These are phyloP conservation scores for Fabriciana adippe DNA, from an alignment of 2,888 invertebrate genomes.

Conservation along the genomic window DNA sequence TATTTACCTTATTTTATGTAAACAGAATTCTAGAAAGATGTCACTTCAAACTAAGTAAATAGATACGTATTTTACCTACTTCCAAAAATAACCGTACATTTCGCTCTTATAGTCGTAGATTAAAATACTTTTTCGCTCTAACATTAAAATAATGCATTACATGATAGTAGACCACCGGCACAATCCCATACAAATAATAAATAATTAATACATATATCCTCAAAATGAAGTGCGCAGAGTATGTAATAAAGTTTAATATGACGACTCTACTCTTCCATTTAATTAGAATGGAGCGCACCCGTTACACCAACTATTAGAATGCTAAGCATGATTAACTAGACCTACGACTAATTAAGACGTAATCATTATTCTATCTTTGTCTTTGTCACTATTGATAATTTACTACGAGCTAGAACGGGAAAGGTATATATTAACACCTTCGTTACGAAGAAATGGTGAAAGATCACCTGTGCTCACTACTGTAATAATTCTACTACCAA, in stretches of 20 bases:
- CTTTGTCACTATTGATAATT: slow-evolving; percentile 48
- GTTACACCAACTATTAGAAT: slow-evolving; percentile 66
- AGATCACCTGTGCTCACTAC: slow-evolving; percentile 83
- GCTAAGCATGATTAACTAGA: slow-evolving; percentile 72
- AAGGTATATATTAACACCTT: slow-evolving; percentile 69
- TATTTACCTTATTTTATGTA: too few relatives aligned
- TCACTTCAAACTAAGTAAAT: neutral
- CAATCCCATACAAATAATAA: slow-evolving; percentile 49
- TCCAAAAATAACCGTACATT: slow-evolving; percentile 1
- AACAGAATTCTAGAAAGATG: too few relatives aligned
- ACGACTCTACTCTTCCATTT: slow-evolving; percentile 57
- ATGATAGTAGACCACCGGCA: slow-evolving; percentile 39
- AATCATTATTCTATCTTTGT: slow-evolving; percentile 54
- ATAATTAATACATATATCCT: slow-evolving; percentile 45
- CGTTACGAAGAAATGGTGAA: slow-evolving; percentile 71
- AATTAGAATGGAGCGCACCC: slow-evolving; percentile 62
- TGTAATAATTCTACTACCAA: slow-evolving; percentile 74
- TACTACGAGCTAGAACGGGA: slow-evolving; percentile 59
- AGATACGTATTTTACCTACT: neutral
- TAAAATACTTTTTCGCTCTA: slow-evolving; percentile 31
- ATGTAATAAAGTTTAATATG: slow-evolving; percentile 55
- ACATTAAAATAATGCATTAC: neutral
- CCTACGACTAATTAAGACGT: slow-evolving; percentile 66
- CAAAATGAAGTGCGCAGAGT: slow-evolving; percentile 45
- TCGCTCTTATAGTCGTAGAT: slow-evolving; percentile 15